A percentile compares a stretch with the other conserved stretches of the same genome.
These are phyloP conservation scores for Bimastos eiseni DNA, from an alignment of 2,888 invertebrate genomes.

Conservation along the genomic window DNA sequence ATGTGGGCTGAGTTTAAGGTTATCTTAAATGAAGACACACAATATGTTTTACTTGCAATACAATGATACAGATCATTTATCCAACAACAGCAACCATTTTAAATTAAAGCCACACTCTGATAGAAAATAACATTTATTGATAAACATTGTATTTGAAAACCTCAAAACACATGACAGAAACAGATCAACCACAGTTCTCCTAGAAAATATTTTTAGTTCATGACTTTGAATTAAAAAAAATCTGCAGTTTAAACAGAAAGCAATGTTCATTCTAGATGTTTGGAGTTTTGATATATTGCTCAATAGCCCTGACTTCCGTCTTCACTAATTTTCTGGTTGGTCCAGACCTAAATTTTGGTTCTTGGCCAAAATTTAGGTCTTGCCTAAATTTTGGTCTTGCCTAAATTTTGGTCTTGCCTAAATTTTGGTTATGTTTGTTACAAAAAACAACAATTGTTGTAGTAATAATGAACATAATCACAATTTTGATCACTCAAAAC, in stretches of 20 bases:
- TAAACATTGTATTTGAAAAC: background rate
- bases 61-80: no score
- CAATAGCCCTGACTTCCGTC: background rate
- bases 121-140: background rate
- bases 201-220: background rate
- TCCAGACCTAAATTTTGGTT: no score
- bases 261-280: background rate
- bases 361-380: no score
- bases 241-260: background rate
- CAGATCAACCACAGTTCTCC: background rate
- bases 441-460: background rate
- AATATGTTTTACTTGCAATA: no score
- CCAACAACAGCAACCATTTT: background rate
- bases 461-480: background rate
- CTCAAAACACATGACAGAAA: background rate
- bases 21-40: no score
- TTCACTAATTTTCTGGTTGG: background rate
- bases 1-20: no score
- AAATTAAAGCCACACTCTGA: background rate
- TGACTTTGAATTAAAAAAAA: background rate
- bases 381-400: no score
- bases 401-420: background rate
- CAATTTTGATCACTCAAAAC: background rate
- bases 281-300: background rate
- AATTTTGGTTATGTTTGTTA: background rate